phyloP scores from a whole-genome alignment of 2,797 vertebrate species.

The Manis pentadactyla region DNA sequence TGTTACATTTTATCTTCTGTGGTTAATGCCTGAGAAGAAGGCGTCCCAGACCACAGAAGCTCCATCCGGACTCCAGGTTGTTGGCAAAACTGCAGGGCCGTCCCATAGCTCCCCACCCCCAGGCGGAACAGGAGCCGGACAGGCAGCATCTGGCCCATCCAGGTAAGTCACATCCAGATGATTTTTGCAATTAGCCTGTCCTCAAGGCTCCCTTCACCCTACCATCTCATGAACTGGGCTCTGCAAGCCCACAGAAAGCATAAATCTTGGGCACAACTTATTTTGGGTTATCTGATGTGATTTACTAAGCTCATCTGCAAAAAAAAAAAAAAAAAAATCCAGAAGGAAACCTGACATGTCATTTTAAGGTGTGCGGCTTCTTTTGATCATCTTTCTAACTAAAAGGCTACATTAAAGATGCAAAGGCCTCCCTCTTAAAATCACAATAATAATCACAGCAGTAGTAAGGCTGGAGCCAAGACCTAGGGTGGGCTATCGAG shows the following conservation, averaged over 20 bases:
- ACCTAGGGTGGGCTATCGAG: neutral
- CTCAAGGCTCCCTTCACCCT: conserved; percentile 75
- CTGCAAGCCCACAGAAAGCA: conserved; percentile 74
- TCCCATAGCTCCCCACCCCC: neutral
- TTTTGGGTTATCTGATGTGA: conserved; percentile 85
- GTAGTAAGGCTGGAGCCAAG: conserved; percentile 43
- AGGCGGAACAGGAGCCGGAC: neutral
- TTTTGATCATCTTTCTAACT: conserved; percentile 82
- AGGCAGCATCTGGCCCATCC: neutral
- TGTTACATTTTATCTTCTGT: neutral
- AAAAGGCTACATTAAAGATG: conserved; percentile 79
- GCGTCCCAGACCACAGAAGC: neutral
- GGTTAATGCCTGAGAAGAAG: conserved; percentile 44
- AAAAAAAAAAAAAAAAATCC: conserved; percentile 70
- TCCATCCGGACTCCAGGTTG: neutral
- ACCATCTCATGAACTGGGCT: conserved; percentile 65
- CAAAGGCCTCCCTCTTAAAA: conserved; percentile 23
- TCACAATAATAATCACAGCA: neutral
- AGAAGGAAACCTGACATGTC: conserved; percentile 83
- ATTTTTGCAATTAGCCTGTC: conserved; percentile 76
- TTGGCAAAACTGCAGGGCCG: neutral
- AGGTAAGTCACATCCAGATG: conserved; percentile 58
- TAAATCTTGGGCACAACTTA: conserved; percentile 84
- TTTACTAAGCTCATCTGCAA: conserved; percentile 83
- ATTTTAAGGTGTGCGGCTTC: conserved; percentile 83